phyloP scores from a whole-genome alignment of 2,888 invertebrate genomes.

The Koerneria pararmatus region DNA sequence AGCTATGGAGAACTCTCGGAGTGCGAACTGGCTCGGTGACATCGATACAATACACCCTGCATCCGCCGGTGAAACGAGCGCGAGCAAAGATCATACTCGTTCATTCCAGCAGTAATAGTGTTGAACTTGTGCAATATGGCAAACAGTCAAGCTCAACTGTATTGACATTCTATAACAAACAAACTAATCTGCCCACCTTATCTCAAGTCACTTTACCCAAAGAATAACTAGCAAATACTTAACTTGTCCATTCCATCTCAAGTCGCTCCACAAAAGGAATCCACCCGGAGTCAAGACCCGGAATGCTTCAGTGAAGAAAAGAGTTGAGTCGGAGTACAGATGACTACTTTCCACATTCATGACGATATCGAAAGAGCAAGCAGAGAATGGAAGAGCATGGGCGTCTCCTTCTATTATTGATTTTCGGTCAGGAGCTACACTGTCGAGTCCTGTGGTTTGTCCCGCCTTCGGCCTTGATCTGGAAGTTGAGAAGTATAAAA shows the following conservation, averaged over 20 bases:
- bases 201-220: neutral
- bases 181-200: no score
- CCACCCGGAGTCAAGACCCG: conserved; percentile 31
- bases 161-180: no score
- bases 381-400: conserved; percentile 28
- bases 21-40: no score
- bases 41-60: no score
- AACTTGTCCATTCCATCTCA: conserved; percentile 28
- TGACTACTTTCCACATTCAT: conserved; percentile 40
- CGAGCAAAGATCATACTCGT: no score
- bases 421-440: conserved; percentile 19
- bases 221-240: neutral
- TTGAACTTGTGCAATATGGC: no score
- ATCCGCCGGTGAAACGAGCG: no score
- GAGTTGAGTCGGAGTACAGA: conserved; percentile 27
- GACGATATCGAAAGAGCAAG: conserved; percentile 31
- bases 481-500: neutral
- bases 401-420: conserved; percentile 32
- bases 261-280: conserved; percentile 35
- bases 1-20: no score
- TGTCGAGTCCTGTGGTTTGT: conserved; percentile 22
- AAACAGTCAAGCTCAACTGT: no score
- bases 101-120: no score
- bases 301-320: conserved; percentile 29
- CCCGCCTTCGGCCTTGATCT: conserved; percentile 34